These are phyloP conservation scores for Conomelus anceps DNA, from an alignment of 2,888 invertebrate genomes.

Conservation along the genomic window DNA sequence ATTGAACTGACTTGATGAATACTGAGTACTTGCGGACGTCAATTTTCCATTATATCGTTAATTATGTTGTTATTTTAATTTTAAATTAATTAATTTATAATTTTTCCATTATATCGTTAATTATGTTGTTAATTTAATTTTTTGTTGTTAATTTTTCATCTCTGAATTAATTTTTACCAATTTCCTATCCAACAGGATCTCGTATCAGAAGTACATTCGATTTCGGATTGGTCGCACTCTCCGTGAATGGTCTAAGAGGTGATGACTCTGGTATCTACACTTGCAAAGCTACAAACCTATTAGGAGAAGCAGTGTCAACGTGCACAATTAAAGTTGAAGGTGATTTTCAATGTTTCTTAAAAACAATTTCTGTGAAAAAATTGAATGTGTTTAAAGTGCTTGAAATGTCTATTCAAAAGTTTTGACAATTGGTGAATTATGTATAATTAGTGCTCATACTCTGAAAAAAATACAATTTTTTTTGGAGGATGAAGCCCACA, in stretches of 20 bases:
- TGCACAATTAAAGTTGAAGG: slow-evolving; percentile 77
- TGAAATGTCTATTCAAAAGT: no score
- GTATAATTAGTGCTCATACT: no score
- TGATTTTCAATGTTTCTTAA: slow-evolving; percentile 31
- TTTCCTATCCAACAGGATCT: slow-evolving; percentile 45
- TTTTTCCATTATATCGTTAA: neutral
- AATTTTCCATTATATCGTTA: no score
- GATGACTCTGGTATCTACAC: slow-evolving; percentile 95
- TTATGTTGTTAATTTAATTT: neutral
- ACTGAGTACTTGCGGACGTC: no score
- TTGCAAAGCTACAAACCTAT: slow-evolving; percentile 86
- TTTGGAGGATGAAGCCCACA: no score
- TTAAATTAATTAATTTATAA: neutral
- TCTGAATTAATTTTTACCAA: neutral
- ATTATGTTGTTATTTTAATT: neutral
- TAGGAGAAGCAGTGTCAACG: slow-evolving; percentile 91
- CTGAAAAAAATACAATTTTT: no score
- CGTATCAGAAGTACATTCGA: slow-evolving; percentile 91
- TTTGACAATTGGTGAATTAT: no score
- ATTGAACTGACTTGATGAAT: no score
- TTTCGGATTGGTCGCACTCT: slow-evolving; percentile 90
- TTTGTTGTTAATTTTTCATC: neutral
- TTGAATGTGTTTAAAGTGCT: no score
- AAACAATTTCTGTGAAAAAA: no score
- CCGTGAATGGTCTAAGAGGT: slow-evolving; percentile 75